Base-by-base conservation (phyloP, 2,888 invertebrate genomes). In the Brachypterus glaber region DNA sequence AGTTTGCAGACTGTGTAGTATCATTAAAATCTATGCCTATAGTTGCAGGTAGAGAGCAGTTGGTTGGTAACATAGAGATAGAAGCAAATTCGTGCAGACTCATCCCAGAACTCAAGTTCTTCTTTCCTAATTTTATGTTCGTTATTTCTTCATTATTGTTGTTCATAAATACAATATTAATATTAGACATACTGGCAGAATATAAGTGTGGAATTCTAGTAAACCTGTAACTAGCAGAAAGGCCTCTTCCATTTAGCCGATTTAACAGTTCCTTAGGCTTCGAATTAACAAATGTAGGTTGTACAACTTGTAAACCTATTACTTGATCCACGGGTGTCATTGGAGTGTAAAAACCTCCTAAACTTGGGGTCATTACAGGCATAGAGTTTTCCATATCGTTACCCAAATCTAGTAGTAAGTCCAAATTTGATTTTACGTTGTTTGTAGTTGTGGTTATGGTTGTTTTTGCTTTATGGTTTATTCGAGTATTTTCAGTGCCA, bases 1-100 rank as follows among this genome's bases (percentile, higher is more conserved):
- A 84, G 45, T 79, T 78, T 1, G 88, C 81, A 0, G 90, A 79
- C 62, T 93, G 90, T 35, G 86, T 90, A 12, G 90, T 86, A 64
- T 95, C 95, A 42, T 89, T 89, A 66, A 91, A 93, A 69, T 93
- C 90, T 3, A 95, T 76, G 11, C 92, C 92, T 47, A 93, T 60
- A 0, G 82, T 76, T 3, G 76, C 77, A 13, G 76, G 71, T 18
- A 76, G 68, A n/a, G 74, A 69, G 16, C 75, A 75, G 33, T 77
- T 77, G 0, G 80, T 72, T 4, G 74, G 70, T 16, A 93, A 64
- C 3, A 62, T 55, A 17, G 76, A 59, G 33, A 93, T 73, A 7
- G 76, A 74, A 4, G 79, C 74, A 62, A 88, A 87, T 47, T 83
- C 82, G 50, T 84, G 80, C 36, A 88, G 66, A 38, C 73, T 70